phyloP scores from a whole-genome alignment of 2,113 vertebrate species.

The Dasyornis broadbenti region DNA sequence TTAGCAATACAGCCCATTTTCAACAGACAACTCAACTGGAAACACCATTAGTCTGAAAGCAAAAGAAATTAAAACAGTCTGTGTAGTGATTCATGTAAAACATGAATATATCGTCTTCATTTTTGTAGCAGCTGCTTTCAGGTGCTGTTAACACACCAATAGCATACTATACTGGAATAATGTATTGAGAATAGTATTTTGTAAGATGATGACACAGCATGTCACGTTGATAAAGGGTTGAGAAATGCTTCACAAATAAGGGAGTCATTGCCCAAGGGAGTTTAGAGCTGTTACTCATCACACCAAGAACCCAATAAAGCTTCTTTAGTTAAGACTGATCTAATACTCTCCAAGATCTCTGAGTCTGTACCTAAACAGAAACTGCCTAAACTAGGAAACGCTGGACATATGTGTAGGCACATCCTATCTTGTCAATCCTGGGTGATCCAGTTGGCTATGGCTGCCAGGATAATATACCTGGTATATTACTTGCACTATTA shows the following conservation, averaged over 20 bases:
- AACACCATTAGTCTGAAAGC: conserved; percentile 67
- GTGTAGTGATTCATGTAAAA: not conserved
- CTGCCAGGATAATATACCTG: not conserved
- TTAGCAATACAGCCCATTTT: conserved; percentile 67
- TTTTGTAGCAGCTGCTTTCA: not conserved
- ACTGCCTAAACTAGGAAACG: not conserved
- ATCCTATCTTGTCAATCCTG: not conserved
- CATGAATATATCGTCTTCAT: not conserved
- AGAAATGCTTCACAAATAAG: not conserved
- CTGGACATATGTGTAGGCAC: not conserved
- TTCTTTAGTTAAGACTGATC: not conserved
- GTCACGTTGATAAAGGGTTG: not conserved
- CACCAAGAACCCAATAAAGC: not conserved
- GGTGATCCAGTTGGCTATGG: not conserved
- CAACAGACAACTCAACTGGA: conserved; percentile 77
- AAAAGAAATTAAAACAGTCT: not conserved
- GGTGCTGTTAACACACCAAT: not conserved
- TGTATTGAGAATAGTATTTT: not conserved
- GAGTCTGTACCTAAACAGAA: not conserved
- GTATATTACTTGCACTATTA: not conserved
- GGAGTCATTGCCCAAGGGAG: not conserved
- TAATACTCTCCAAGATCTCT: not conserved
- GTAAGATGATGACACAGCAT: not conserved
- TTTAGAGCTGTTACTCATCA: not conserved
- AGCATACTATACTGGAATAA: not conserved